Base-by-base conservation (phyloP, 2,888 invertebrate species). In the Agriopis leucophaearia region DNA sequence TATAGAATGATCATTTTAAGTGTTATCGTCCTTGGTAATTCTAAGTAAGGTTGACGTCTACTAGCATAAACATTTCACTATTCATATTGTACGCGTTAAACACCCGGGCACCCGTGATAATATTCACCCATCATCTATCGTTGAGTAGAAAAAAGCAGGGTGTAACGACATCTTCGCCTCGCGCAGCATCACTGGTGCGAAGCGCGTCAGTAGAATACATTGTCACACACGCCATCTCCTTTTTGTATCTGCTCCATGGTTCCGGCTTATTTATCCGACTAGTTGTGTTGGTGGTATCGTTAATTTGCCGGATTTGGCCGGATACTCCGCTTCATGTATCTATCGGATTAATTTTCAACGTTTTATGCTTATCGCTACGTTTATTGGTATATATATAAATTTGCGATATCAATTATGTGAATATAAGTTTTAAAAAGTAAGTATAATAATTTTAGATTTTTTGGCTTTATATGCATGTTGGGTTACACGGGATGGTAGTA, bases 301-400 rank as follows among this genome's bases (percentile, higher is more conserved):
- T 64, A 55, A 59, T 60, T 66, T 47, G 48, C 60, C 64, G 51
- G 64, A 64, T 64, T 55, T 38, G 15, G 57, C 45, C 60, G 60
- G 54, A 59, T 54, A 54, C 15, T 18, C 35, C 45, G 40, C 44
- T 36, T 27, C 59, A 55, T 55, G 42, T 65, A 5, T 44, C 50
- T 57, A 51, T 45, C 15, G 35, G 40, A 62, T 63, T 63, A 55
- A 54, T 16, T 47, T 47, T 7, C 9, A 47, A 16, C 9, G 15
- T 47, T 15, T 8, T 16, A 8, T 47, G 47, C 15, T 8, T 16
- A 0, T 47, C 8, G 8, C 15, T 47, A 47, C 16, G 16, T 9
- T 47, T 42, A 12, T 42, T 10, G 9, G 42, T 10, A 12, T 40
- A 40, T 40, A 10, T 5, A 2, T 1, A 42, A 12, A 12, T 1